These are phyloP conservation scores for Pyrocoelia pectoralis DNA, from an alignment of 2,888 invertebrate species.

Conservation along the genomic window DNA sequence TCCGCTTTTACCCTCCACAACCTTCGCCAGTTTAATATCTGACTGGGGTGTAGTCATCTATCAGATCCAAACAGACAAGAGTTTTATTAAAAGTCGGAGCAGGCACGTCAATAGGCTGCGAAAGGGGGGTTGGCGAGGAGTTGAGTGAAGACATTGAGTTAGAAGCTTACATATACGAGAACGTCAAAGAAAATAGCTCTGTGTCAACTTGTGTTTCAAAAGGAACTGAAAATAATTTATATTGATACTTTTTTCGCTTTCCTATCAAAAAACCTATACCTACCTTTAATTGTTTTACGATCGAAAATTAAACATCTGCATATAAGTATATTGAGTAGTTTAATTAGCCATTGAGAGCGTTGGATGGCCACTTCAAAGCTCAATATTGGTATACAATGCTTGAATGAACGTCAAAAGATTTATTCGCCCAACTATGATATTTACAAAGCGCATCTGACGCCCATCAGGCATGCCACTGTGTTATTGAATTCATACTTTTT, in stretches of 20 bases:
- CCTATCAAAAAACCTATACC: too few species aligned
- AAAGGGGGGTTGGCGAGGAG: constrained; percentile 40
- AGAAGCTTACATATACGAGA: constrained; percentile 29
- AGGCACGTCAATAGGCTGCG: constrained; percentile 59
- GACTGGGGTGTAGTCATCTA: constrained; percentile 64
- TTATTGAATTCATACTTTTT: constrained; percentile 30
- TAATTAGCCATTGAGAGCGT: constrained; percentile 41
- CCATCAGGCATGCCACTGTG: constrained; percentile 32
- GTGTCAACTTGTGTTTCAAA: constrained; percentile 6
- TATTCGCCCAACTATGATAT: constrained; percentile 45
- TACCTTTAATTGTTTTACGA: too few species aligned
- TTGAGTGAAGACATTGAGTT: constrained; percentile 31
- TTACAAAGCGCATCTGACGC: constrained; percentile 51
- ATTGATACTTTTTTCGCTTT: not conserved
- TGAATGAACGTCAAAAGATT: constrained; percentile 50
- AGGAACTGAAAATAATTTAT: constrained; percentile 1
- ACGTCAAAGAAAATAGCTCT: constrained; percentile 22
- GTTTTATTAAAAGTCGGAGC: constrained; percentile 65
- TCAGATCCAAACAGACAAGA: constrained; percentile 66
- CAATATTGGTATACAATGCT: constrained; percentile 56
- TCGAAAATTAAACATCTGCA: constrained; percentile 34
- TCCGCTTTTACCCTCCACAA: constrained; percentile 35
- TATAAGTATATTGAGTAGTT: constrained; percentile 25
- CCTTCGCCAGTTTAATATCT: constrained; percentile 60
- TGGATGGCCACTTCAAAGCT: constrained; percentile 54